Percentiles rank a stretch among this genome's conserved stretches.
phyloP scores from a whole-genome alignment of 2,888 invertebrate genomes.

The Hetaerina titia region DNA sequence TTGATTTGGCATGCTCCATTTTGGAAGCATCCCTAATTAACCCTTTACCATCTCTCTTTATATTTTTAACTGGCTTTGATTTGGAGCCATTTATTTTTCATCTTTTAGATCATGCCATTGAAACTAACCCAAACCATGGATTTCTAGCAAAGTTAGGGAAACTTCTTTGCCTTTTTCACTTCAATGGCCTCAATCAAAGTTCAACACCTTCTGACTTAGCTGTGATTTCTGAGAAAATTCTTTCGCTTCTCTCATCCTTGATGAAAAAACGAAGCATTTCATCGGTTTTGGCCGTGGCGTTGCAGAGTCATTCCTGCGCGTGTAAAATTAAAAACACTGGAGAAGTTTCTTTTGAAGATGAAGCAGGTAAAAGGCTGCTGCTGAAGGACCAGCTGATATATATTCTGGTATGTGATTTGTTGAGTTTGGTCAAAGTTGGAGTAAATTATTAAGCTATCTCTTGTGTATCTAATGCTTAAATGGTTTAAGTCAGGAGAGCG shows the following conservation, averaged over 20 bases:
- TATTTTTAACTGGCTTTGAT: constrained; percentile 62
- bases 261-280: constrained; percentile 64
- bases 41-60: constrained; percentile 32
- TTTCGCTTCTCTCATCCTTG: constrained; percentile 66
- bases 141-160: constrained; percentile 66
- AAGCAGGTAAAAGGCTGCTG: constrained; percentile 54
- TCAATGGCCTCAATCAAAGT: constrained; percentile 5
- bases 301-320: constrained; percentile 68
- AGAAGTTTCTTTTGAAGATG: constrained; percentile 63
- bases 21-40: constrained; percentile 75
- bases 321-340: constrained; percentile 26
- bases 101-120: constrained; percentile 48
- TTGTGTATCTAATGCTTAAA: not conserved
- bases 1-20: constrained; percentile 78
- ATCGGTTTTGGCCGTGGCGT: constrained; percentile 65
- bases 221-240: constrained; percentile 68
- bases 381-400: constrained; percentile 58
- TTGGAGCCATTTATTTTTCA: constrained; percentile 67
- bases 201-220: constrained; percentile 18
- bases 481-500: not conserved
- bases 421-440: not conserved
- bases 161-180: constrained; percentile 68
- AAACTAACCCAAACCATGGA: constrained; percentile 49
- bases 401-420: constrained; percentile 27
- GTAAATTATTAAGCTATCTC: not conserved